Conservation (phyloP, 1,140 invertebrate genomes). For the Diuraphis noxia region DNA sequence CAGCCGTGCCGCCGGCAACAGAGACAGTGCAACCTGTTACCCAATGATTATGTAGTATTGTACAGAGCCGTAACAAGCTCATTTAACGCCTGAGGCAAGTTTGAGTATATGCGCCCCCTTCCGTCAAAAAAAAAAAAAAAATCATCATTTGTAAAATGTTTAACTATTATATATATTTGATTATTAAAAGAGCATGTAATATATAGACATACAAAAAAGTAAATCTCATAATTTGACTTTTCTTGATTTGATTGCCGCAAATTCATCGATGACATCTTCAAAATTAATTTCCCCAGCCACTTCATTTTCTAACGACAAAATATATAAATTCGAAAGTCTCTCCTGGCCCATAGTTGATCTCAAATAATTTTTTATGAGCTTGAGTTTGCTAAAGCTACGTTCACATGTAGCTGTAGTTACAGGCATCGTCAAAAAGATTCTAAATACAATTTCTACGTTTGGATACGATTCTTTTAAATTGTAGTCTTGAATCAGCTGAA, state of each 20-base stretch:
- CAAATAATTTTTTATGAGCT: conserved; percentile 6
- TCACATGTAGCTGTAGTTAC: neutral
- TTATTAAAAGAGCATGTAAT: no score
- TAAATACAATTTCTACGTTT: neutral
- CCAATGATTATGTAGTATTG: no score
- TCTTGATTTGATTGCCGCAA: neutral
- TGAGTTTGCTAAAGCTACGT: conserved; percentile 31
- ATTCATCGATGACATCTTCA: neutral
- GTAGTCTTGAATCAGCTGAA: neutral
- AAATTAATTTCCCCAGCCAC: neutral
- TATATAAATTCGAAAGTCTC: neutral
- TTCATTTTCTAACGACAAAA: neutral
- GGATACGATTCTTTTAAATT: conserved; percentile 10
- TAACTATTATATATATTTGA: no score
- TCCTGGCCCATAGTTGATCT: conserved; percentile 1
- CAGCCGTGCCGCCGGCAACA: no score
- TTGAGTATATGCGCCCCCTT: no score
- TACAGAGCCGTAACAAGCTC: no score
- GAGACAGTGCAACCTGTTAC: no score
- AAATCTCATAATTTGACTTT: neutral
- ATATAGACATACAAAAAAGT: no score
- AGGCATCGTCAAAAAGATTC: neutral
- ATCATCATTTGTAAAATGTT: no score
- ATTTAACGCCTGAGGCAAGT: no score
- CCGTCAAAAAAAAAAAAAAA: no score